Evolutionary conservation across 53 echinoderm and acorn worm species (phyloP).

Genomic region (Luidia sarsii): DNA sequence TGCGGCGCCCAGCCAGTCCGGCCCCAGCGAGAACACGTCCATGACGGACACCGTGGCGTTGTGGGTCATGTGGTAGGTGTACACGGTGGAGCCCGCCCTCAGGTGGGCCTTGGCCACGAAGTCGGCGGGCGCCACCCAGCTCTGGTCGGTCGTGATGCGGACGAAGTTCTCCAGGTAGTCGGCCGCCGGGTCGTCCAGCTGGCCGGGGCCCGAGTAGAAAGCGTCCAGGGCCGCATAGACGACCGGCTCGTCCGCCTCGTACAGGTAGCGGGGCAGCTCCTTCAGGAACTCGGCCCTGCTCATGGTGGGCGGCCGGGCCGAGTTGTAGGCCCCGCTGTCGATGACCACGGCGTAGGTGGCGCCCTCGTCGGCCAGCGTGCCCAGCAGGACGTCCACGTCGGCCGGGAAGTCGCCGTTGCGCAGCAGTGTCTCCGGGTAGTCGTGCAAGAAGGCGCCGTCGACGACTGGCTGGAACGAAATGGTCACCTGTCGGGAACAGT

Average conservation of each 20-base stretch:
- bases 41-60: slow-evolving; percentile 66
- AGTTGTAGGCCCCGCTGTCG: slow-evolving; percentile 9
- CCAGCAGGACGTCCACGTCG: slow-evolving; percentile 47
- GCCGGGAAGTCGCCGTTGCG: slow-evolving; percentile 44
- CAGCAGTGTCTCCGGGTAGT: slow-evolving; percentile 31
- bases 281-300: slow-evolving; percentile 38
- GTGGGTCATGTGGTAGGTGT: slow-evolving; percentile 78
- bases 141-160: slow-evolving; percentile 52
- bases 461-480: slow-evolving; percentile 47
- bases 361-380: slow-evolving; percentile 67
- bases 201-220: slow-evolving; percentile 1
- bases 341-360: slow-evolving; percentile 43
- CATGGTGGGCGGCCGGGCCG: slow-evolving; percentile 39
- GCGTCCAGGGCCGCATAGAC: slow-evolving; percentile 26
- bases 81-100: slow-evolving; percentile 34
- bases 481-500: slow-evolving; percentile 14
- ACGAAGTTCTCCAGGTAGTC: slow-evolving; percentile 52
- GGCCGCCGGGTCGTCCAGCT: slow-evolving; percentile 7
- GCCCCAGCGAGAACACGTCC: slow-evolving; percentile 28
- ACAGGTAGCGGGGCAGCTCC: slow-evolving; percentile 34
- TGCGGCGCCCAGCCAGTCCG: slow-evolving; percentile 44
- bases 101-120: slow-evolving; percentile 51
- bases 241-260: slow-evolving; percentile 25
- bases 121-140: slow-evolving; percentile 44
- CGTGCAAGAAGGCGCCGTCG: slow-evolving; percentile 61